A percentile compares a stretch with the other conserved stretches of the same genome.
Evolutionary conservation across 2,113 vertebrate species (phyloP).

Genomic region (Callorhinus ursinus): DNA sequence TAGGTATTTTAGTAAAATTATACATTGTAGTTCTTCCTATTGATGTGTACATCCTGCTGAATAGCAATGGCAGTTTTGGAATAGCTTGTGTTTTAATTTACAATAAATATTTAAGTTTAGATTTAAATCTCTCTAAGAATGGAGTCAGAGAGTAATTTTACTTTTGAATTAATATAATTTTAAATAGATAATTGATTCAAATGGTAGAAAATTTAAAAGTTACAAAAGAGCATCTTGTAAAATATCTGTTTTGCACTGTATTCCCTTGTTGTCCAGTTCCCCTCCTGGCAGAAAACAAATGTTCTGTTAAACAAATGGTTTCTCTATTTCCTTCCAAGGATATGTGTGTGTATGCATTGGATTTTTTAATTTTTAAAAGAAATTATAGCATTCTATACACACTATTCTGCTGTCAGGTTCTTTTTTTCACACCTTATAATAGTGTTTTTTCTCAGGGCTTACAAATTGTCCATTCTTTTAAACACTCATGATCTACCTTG

Average conservation of each 20-base stretch:
- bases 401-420: background rate
- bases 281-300: conserved; percentile 1
- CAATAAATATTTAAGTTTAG: background rate
- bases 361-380: background rate
- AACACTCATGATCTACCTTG: background rate
- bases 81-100: background rate
- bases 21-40: background rate
- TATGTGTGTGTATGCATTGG: background rate
- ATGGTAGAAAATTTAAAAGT: background rate
- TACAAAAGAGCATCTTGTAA: background rate
- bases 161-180: background rate
- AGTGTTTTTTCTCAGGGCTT: background rate
- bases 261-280: background rate
- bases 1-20: background rate
- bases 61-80: background rate
- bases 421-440: background rate
- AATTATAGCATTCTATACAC: background rate
- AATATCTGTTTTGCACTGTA: background rate
- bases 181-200: background rate
- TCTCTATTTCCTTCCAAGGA: background rate
- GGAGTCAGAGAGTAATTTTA: background rate
- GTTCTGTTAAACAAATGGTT: background rate
- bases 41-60: background rate
- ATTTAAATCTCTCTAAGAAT: background rate
- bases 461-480: background rate